Base-by-base conservation (phyloP, 2,888 invertebrate genomes). In the Helobdella robusta region DNA sequence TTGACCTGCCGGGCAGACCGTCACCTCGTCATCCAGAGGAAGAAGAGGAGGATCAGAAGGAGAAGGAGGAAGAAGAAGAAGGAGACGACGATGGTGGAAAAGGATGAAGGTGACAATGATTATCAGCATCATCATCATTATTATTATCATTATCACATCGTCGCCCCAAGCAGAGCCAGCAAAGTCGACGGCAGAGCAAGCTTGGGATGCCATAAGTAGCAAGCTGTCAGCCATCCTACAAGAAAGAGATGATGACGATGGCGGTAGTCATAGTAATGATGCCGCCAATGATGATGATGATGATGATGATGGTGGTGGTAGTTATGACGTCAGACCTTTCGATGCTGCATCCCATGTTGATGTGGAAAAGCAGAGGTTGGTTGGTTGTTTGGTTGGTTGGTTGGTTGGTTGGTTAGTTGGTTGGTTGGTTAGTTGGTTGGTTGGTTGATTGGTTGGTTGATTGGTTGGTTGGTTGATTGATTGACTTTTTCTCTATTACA, bases 321-420 rank as follows among this genome's bases (percentile, higher is more conserved):
- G 15, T 54, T 18, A 25, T 20, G 77, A 84, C 73, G 83, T 87
- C 5, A 60, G 73, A 18, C 79, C 79, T 8, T 78, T 78, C 71
- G 78, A 78, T 71, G 89, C 89, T 18, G 85, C 89, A 0, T 86
- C 88, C 3, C 90, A 91, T 71, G 84, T 85, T 46, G 85, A 87
- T 50, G 87, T 91, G 67, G 91, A 93, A 74, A 87, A 91, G 75
- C 92, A 93, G 81, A 91, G 88, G 90, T 89, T 82, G 44, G 65
- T 4, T 1, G 11, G 20, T 63, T 59, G 23, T 30, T 8, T n/a
- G n/a, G n/a, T n/a, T n/a, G n/a, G n/a, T n/a, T n/a, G n/a, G n/a
- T n/a, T n/a, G n/a, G n/a, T n/a, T n/a, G n/a, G n/a, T n/a, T n/a
- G n/a, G n/a, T n/a, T n/a, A n/a, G n/a, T n/a, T n/a, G n/a, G n/a